Conservation (phyloP, 1,140 invertebrate genomes). For the Tetramorium parvispinum region DNA sequence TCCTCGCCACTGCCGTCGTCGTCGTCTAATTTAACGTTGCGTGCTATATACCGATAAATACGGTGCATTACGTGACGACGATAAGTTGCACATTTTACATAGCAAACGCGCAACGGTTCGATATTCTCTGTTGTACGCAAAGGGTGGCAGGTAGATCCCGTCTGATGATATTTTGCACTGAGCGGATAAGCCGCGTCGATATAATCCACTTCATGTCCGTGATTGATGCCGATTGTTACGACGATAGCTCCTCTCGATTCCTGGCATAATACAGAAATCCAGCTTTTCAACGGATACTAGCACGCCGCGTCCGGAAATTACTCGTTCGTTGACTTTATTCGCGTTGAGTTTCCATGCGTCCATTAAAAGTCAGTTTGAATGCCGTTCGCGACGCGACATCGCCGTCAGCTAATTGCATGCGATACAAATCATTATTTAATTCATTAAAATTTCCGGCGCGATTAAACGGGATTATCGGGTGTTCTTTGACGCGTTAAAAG, state of each 20-base stretch:
- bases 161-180: slow-evolving; percentile 49
- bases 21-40: slow-evolving; percentile 55
- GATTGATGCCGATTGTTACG: slow-evolving; percentile 65
- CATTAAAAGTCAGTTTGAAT: slow-evolving; percentile 51
- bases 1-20: not conserved
- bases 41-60: slow-evolving; percentile 53
- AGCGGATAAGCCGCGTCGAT: slow-evolving; percentile 59
- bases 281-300: slow-evolving; percentile 54
- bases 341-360: slow-evolving; percentile 19
- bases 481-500: slow-evolving; percentile 43
- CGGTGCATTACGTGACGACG: slow-evolving; percentile 28
- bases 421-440: slow-evolving; percentile 55
- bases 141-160: slow-evolving; percentile 29
- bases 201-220: slow-evolving; percentile 63
- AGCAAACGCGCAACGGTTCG: slow-evolving; percentile 41
- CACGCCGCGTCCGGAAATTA: slow-evolving; percentile 27
- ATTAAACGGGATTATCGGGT: slow-evolving; percentile 43
- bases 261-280: slow-evolving; percentile 56
- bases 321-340: slow-evolving; percentile 50
- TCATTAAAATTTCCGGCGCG: slow-evolving; percentile 51
- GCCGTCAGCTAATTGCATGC: slow-evolving; percentile 57
- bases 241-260: slow-evolving; percentile 51
- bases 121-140: slow-evolving; percentile 32
- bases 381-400: slow-evolving; percentile 24
- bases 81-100: slow-evolving; percentile 55